A percentile compares a stretch with the other conserved stretches of the same genome.
Conservation (phyloP, 2,797 vertebrate genomes). For the Vultur gryphus region DNA sequence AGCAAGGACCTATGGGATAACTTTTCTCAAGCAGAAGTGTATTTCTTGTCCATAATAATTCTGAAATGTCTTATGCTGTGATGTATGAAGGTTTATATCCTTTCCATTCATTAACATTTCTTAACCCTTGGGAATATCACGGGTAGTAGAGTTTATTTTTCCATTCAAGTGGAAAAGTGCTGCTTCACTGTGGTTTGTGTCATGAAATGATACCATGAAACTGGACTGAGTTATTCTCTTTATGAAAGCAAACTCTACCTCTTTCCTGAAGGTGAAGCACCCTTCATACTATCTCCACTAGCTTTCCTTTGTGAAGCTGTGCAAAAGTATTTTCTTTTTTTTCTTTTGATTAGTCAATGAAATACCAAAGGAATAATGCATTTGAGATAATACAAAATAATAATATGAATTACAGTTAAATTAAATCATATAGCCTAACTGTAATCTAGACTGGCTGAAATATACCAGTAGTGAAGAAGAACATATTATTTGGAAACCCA, state of each 20-base stretch:
- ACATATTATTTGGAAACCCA: background rate
- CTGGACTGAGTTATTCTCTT: background rate
- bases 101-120: constrained; percentile 19
- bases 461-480: constrained; percentile 42
- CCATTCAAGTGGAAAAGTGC: background rate
- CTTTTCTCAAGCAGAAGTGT: background rate
- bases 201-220: background rate
- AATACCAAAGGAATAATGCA: background rate
- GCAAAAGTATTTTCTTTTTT: background rate
- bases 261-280: background rate
- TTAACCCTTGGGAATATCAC: background rate
- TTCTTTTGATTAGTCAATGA: background rate
- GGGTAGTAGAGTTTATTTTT: background rate
- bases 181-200: background rate
- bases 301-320: background rate
- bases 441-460: background rate
- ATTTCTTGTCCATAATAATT: background rate
- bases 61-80: background rate
- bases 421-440: background rate
- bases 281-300: background rate
- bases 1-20: background rate
- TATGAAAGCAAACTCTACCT: background rate
- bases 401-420: constrained; percentile 7
- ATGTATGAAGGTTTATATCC: constrained; percentile 29
- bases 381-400: background rate